Evolutionary conservation across 2,888 invertebrate genomes (phyloP).

Genomic region (Ethmia dodecea): DNA sequence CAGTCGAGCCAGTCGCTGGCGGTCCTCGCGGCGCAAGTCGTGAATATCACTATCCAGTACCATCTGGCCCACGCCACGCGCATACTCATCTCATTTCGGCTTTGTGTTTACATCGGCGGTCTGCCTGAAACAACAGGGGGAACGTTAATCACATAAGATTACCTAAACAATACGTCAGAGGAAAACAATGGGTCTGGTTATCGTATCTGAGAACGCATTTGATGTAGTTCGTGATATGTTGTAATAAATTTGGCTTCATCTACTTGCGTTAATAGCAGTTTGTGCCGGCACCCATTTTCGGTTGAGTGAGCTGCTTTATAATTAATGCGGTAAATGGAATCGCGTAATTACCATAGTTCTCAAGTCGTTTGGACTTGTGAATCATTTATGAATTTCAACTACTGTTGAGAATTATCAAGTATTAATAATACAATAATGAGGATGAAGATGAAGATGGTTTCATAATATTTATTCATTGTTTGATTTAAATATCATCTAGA

Average conservation of each 20-base stretch:
- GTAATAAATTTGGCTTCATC: constrained; percentile 11
- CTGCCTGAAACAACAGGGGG: constrained; percentile 67
- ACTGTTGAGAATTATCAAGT: too few species aligned
- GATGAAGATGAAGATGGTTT: too few species aligned
- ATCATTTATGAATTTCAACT: background rate
- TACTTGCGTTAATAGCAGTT: constrained; percentile 7
- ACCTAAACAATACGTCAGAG: constrained; percentile 39
- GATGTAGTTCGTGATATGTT: constrained; percentile 6
- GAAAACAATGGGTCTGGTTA: constrained; percentile 30
- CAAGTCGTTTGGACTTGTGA: constrained; percentile 2
- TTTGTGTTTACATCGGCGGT: constrained; percentile 68
- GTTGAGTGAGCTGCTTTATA: constrained; percentile 7
- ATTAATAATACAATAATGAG: too few species aligned
- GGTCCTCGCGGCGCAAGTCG: constrained; percentile 69
- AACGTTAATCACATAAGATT: constrained; percentile 45
- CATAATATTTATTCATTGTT: too few species aligned
- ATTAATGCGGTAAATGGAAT: constrained; percentile 6
- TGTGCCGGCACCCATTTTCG: constrained; percentile 7
- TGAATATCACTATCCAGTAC: constrained; percentile 74
- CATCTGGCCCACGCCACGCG: constrained; percentile 75
- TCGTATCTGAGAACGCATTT: constrained; percentile 12
- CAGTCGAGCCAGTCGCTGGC: constrained; percentile 91
- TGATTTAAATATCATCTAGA: too few species aligned
- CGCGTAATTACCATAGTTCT: constrained; percentile 6
- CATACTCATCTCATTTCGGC: constrained; percentile 76